Evolutionary conservation across 1,140 invertebrate species (phyloP), one percentile per base, ranked within the genome.

Genomic region (Megathymus violae): DNA sequence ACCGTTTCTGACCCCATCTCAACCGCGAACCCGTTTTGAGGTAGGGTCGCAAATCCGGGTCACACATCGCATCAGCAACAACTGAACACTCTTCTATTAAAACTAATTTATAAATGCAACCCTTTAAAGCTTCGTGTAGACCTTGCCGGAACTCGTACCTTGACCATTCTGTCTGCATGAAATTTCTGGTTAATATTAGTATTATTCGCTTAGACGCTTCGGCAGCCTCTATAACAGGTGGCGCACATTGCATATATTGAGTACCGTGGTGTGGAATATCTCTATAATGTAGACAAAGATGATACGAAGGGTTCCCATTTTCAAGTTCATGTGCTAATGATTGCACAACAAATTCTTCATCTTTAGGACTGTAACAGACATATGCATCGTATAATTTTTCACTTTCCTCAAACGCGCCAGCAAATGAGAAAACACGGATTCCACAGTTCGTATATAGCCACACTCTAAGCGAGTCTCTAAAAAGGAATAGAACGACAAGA

Each of bases 341-440:
- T 69, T 97, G 95, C 17, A 96, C 92, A 0, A 98, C 96, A 79
- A 97, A 97, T 78, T 97, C 95, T 76, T 98, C 96, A 88, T 99
- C 97, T 87, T 97, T 97, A 13, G 96, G 96, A 64, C 96, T 97
- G 91, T 99, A 98, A 63, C 97, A 95, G 2, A 99, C 95, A 85
- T 98, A 98, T 31, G 96, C 97, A 81, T 99, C 98, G 88, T 97
- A 98, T 7, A 97, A 91, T 73, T 97, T 97, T 76, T 97, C 96
- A 46, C 94, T 93, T 67, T 97, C 96, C 78, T 96, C 95, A 75
- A 93, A 94, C 58, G 91, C 62, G 64, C 91, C 76, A 72, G 91
- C 77, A 88, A 94, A 89, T 82, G 92, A 94, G 66, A 95, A 96
- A 22, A 97, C 93, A 14, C 96, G 92, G 0, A 97, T 93, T 1